Evolutionary conservation across 1,140 invertebrate genomes (phyloP).

Genomic region (Drosophila rhopaloa): DNA sequence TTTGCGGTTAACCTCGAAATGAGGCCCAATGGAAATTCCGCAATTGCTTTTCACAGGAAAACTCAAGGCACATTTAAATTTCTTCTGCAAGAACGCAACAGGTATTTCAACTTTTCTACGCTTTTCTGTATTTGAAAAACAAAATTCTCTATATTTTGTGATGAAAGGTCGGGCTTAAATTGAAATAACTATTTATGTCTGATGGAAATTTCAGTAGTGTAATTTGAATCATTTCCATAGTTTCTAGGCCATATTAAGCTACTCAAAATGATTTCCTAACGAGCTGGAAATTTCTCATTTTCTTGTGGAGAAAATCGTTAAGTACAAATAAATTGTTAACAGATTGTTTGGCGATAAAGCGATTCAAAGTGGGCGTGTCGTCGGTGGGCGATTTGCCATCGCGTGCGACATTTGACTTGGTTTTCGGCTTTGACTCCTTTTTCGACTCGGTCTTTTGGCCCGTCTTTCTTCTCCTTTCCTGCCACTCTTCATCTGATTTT

Average conservation of each 20-base stretch:
- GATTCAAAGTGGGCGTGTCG: conserved; percentile 22
- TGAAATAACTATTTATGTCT: neutral
- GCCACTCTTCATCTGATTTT: conserved; percentile 44
- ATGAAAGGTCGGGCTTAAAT: too few species aligned
- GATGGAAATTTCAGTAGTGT: too few species aligned
- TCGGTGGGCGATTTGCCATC: conserved; percentile 22
- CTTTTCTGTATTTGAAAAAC: neutral
- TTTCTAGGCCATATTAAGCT: too few species aligned
- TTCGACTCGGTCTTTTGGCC: neutral
- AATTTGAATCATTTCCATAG: too few species aligned
- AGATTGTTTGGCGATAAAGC: conserved; percentile 16
- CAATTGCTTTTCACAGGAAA: conserved; percentile 11
- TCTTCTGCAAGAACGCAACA: neutral
- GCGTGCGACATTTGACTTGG: conserved; percentile 40
- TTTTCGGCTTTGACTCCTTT: conserved; percentile 3
- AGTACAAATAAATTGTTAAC: conserved; percentile 11
- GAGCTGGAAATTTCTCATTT: neutral
- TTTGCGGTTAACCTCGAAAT: conserved; percentile 26
- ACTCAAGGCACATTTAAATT: neutral
- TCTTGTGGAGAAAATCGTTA: neutral
- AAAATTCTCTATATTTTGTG: too few species aligned
- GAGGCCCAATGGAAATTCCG: neutral
- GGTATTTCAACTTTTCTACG: neutral
- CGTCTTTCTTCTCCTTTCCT: conserved; percentile 1
- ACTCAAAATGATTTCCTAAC: too few species aligned